Conservation (phyloP, 92 coral and sea anemone genomes). For the Zoanthus sansibaricus region DNA sequence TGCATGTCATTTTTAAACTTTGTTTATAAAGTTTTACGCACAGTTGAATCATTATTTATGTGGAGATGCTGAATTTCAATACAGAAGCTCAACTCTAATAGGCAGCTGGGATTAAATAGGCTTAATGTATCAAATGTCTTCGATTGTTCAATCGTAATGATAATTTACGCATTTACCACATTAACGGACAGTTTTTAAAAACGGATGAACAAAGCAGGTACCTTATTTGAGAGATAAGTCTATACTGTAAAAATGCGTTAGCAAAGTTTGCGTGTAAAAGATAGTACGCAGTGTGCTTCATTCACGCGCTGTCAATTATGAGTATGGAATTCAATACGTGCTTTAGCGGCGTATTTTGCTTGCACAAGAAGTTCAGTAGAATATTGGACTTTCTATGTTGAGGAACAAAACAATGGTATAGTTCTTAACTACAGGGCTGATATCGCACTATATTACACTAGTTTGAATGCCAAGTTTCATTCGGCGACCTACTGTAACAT, state of each 20-base stretch:
- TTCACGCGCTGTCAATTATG: conserved; percentile 22
- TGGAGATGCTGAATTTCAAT: conserved; percentile 5
- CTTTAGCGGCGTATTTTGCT: not conserved
- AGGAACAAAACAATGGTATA: conserved; percentile 35
- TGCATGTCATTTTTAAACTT: not conserved
- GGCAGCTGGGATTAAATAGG: conserved; percentile 7
- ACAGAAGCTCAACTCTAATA: not conserved
- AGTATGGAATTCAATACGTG: conserved; percentile 18
- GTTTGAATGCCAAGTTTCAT: not conserved
- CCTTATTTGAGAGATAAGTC: not conserved
- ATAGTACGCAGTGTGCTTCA: not conserved
- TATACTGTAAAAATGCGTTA: not conserved
- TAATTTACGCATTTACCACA: not conserved
- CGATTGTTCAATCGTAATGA: not conserved
- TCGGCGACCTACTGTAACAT: not conserved
- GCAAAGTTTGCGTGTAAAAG: not conserved
- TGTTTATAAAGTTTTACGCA: not conserved
- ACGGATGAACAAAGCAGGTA: not conserved
- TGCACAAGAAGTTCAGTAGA: conserved; percentile 18
- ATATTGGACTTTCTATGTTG: conserved; percentile 30
- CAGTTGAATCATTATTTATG: not conserved
- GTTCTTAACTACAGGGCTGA: conserved; percentile 31
- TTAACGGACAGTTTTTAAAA: no score
- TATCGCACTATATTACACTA: conserved; percentile 35
- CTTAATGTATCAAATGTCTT: not conserved